Base-by-base conservation (phyloP, 2,113 vertebrate genomes). In the Planiliza haematocheilus region DNA sequence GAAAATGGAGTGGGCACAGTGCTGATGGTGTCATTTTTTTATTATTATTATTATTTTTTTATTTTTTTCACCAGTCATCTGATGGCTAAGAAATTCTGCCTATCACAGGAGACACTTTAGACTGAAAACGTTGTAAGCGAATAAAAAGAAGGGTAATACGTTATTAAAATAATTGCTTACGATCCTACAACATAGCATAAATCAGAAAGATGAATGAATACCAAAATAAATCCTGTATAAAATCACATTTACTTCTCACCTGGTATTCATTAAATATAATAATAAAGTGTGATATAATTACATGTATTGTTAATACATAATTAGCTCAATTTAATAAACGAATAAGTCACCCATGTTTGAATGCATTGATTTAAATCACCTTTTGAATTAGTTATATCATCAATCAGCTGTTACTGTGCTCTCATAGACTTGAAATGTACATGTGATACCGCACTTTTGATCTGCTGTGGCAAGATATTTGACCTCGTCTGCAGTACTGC, bases 401-500 rank as follows among this genome's bases (percentile, higher is more conserved):
- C 52, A 30, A 64, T 75, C 57, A 51, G 20, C 41, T 52, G 7
- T 56, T 70, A 30, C 1, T 48, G 0, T 57, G 18, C 10, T 68
- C 14, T n/a, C 34, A 36, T 7, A 55, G 10, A 62, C 65, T 71
- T 21, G 3, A 74, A 52, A 58, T 68, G 36, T 41, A 56, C 13
- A 55, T 57, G 16, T 53, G 14, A 43, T 70, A 41, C 7, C 17
- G 0, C 7, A 16, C 1, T 77, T 79, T 60, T 74, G 64, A 76
- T 57, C 7, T 36, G 17, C 10, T 67, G 10, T 46, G 7, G n/a
- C 36, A 38, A 48, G 53, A 51, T 66, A 20, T 69, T 72, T 76
- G 52, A 75, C 55, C 61, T 60, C 39, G 37, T 66, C 41, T 51
- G 30, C 38, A 24, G 21, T 68, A 68, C 70, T 45, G 46, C 61